phyloP scores from a whole-genome alignment of 2,113 vertebrate genomes.

The Aspiorhynchus laticeps region DNA sequence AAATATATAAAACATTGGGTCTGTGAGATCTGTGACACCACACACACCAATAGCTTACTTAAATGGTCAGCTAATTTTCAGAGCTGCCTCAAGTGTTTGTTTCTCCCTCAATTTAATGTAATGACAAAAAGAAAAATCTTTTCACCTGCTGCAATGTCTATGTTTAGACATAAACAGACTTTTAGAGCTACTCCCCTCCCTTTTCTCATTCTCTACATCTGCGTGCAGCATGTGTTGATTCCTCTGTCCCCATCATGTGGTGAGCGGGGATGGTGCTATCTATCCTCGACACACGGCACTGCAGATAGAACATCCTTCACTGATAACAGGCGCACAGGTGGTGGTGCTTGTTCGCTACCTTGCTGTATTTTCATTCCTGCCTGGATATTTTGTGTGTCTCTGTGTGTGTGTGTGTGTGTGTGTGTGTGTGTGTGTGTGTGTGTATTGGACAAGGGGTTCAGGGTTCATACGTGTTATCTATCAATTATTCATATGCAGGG shows the following conservation, averaged over 20 bases:
- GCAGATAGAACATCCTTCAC: conserved; percentile 6
- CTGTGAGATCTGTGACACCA: background rate
- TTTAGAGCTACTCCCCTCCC: background rate
- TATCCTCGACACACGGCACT: background rate
- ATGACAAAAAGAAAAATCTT: background rate
- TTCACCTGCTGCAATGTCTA: background rate
- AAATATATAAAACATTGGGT: background rate
- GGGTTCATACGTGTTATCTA: conserved; percentile 13
- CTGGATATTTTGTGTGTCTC: background rate
- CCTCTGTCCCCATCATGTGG: conserved; percentile 25
- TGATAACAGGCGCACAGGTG: conserved; percentile 4
- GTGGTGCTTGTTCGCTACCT: background rate
- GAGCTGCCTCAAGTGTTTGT: background rate
- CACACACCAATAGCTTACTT: background rate
- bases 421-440: too few species aligned
- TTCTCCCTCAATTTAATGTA: background rate
- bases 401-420: too few species aligned
- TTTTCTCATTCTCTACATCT: background rate
- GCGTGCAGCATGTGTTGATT: background rate
- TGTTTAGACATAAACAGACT: background rate
- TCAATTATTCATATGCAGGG: conserved; percentile 28
- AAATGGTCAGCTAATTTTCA: background rate
- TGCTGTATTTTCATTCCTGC: background rate
- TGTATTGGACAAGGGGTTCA: background rate
- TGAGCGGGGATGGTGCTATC: background rate